phyloP scores from a whole-genome alignment of 1,140 invertebrate genomes.

The Nasonia longicornis region DNA sequence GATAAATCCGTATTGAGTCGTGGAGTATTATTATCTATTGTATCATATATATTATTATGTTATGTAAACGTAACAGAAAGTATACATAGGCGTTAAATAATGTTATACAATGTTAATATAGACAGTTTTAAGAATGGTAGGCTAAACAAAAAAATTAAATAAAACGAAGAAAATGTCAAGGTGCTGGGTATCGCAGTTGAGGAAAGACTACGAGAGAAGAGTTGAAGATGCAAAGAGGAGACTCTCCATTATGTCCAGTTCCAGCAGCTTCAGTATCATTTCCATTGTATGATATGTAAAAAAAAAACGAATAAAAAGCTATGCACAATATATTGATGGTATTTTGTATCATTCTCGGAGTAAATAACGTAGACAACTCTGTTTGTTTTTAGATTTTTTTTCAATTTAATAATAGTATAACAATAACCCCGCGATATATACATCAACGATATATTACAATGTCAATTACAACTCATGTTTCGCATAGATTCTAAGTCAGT shows the following conservation, averaged over 20 bases:
- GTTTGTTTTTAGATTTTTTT: constrained; percentile 54
- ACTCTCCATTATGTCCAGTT: constrained; percentile 57
- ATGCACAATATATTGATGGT: constrained; percentile 53
- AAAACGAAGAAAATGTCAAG: constrained; percentile 42
- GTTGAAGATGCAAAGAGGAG: not conserved
- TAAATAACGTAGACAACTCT: not conserved
- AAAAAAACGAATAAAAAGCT: constrained; percentile 60
- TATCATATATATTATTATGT: constrained; percentile 63
- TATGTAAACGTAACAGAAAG: constrained; percentile 60
- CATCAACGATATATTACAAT: constrained; percentile 67
- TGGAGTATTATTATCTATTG: constrained; percentile 66
- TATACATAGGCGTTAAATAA: constrained; percentile 63
- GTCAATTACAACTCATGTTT: constrained; percentile 47
- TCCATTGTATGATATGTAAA: constrained; percentile 70
- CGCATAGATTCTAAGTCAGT: constrained; percentile 36
- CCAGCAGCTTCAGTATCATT: constrained; percentile 66
- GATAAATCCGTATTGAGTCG: constrained; percentile 57
- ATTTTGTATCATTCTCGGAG: not conserved
- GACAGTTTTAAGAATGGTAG: constrained; percentile 52
- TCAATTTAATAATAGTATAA: constrained; percentile 65
- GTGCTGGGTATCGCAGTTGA: constrained; percentile 53
- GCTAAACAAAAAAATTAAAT: constrained; percentile 47
- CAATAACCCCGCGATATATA: constrained; percentile 66
- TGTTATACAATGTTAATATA: constrained; percentile 55
- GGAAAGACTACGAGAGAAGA: constrained; percentile 29